Base-by-base conservation (phyloP, 2,797 vertebrate genomes). In the Propithecus deckenii region DNA sequence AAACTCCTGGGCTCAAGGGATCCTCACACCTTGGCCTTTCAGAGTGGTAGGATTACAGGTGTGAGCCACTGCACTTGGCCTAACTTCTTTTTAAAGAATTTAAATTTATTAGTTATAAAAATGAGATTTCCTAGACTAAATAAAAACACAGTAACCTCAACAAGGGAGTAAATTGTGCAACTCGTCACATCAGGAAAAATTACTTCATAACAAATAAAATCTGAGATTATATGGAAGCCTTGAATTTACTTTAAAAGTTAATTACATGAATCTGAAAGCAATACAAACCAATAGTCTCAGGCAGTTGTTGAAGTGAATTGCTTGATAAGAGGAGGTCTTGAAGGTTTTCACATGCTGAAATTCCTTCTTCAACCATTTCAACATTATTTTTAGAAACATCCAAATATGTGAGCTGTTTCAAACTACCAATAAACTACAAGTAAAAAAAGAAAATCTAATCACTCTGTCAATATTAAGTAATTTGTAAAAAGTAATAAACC, bases 351-450 rank as follows among this genome's bases (percentile, higher is more conserved):
- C 99, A 99, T 96, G 99, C 99, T 22, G 99, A 99, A 98, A 99
- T 99, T 98, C 99, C 99, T 98, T 99, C 99, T 92, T 99, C 99
- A 55, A 99, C 98, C 98, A 99, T 99, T 98, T 99, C 99, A 98
- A 99, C 98, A 98, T 99, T 99, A 99, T 99, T 99, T 98, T 99
- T 99, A 89, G 99, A 99, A 98, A 99, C 99, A 90, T 99, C 99
- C 98, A 99, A 98, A 98, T 99, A 99, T 5, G 98, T 98, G 96
- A 99, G 98, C 94, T 99, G 99, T 98, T 99, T 99, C 87, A 99
- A 99, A 97, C 97, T 99, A 94, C 99, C 99, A 71, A 99, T 97
- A 98, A 99, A 99, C 99, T 99, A 92, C 50, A 98, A 97, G 2
- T 67, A 96, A 93, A 96, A 92, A 91, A 93, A 89, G 28, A 46